Evolutionary conservation across 1,140 invertebrate species (phyloP), one percentile per base, ranked within the genome.

Genomic region (Amyelois transitella): DNA sequence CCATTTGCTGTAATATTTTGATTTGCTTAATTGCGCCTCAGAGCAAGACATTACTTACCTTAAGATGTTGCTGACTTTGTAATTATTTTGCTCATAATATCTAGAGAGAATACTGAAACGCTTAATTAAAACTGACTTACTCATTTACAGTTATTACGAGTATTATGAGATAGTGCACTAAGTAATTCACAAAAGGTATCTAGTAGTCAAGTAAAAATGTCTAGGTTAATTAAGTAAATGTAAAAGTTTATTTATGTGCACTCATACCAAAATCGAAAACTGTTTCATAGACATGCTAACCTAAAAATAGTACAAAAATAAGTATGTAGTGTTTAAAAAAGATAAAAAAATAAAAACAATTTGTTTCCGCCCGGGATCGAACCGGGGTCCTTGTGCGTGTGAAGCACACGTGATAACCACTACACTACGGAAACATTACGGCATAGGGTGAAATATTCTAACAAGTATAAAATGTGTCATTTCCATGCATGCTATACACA

Each of bases 361-460:
- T 5, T 93, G 92, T 91, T 92, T 92, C 91, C 92, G 92, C 91
- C 92, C 92, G 91, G 92, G 92, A 91, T 93, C 92, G 92, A 93
- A 93, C 92, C 92, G 91, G 92, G 91, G 92, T 91, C 92, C 92
- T 93, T 93, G 92, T 93, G 93, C 92, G 92, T 93, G 93, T 94
- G 83, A 88, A 87, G 86, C 86, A 88, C 86, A 88, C 83, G 83
- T 86, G 83, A 88, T 88, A 88, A 86, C 83, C 83, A 71, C 81
- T 85, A 88, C 81, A 88, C 81, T 86, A 85, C 81, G 82, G 85
- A 86, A 87, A 86, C 82, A 68, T 67, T 43, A 17, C 7, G 7
- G 1, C 18, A 7, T 6, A 20, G 2, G 0, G 3, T 45, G 44
- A 45, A 45, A 19, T 45, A 45, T 20, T 45, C 6, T 10, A 45